Evolutionary conservation across 2,113 vertebrate genomes (phyloP).

Genomic region (Anas platyrhynchos): DNA sequence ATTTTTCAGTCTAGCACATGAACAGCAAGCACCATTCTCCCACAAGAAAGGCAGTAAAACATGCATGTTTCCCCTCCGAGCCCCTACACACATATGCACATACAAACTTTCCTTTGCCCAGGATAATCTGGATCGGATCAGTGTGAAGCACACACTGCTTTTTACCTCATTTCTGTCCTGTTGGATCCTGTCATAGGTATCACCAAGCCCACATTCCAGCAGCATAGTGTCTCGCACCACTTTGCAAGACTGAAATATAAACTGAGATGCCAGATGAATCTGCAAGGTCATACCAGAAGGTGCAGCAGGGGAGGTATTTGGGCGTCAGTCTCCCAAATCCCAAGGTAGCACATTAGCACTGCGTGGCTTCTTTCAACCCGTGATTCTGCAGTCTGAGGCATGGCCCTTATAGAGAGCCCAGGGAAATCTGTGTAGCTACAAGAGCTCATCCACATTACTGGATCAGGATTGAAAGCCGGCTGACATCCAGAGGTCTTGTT

Average conservation of each 20-base stretch:
- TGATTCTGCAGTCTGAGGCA: not conserved
- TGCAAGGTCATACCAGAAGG: not conserved
- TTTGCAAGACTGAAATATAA: not conserved
- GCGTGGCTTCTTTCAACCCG: not conserved
- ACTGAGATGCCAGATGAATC: not conserved
- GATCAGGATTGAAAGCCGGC: not conserved
- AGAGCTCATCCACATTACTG: not conserved
- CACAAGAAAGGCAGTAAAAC: not conserved
- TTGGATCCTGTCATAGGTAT: not conserved
- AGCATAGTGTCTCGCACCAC: not conserved
- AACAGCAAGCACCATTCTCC: not conserved
- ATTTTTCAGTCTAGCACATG: not conserved
- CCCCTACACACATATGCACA: not conserved
- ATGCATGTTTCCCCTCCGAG: not conserved
- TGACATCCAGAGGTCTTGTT: not conserved
- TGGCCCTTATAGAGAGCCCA: not conserved
- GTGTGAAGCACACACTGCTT: not conserved
- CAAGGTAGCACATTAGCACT: not conserved
- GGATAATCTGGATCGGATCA: not conserved
- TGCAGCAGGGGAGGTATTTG: not conserved
- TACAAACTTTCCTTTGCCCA: not conserved
- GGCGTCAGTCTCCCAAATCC: not conserved
- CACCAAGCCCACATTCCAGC: accelerated
- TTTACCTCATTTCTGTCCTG: not conserved
- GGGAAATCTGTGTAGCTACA: not conserved